Evolutionary conservation across 2,888 invertebrate genomes (phyloP).

Genomic region (Pollenia amentaria): DNA sequence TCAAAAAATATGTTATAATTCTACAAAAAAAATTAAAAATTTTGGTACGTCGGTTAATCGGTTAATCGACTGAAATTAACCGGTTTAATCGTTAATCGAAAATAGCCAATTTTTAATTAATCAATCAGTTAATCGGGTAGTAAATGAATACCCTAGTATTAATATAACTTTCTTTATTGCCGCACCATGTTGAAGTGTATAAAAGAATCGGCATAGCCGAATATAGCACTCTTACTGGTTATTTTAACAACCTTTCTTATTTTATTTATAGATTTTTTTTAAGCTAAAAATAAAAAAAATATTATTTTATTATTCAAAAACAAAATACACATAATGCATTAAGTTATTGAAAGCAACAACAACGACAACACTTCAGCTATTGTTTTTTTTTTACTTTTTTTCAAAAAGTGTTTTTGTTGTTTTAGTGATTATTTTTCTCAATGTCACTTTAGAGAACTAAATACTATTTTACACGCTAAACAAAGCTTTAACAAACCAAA

Average conservation of each 20-base stretch:
- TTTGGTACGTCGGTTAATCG: too few species aligned
- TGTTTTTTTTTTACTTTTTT: constrained; percentile 1
- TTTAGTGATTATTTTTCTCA: constrained; percentile 65
- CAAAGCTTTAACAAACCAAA: constrained; percentile 65
- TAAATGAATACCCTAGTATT: too few species aligned
- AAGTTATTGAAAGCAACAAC: constrained; percentile 53
- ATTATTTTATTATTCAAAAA: constrained; percentile 1
- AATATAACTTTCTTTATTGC: too few species aligned
- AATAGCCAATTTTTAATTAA: too few species aligned
- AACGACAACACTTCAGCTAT: constrained; percentile 36
- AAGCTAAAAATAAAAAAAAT: neutral
- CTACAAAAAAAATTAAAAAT: too few species aligned
- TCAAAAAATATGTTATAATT: too few species aligned
- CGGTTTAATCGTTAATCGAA: too few species aligned
- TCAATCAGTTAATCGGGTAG: too few species aligned
- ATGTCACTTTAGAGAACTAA: constrained; percentile 66
- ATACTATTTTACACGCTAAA: constrained; percentile 70
- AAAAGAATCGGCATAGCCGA: too few species aligned
- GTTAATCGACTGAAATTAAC: too few species aligned
- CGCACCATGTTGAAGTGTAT: too few species aligned
- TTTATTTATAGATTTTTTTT: neutral
- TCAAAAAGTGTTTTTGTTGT: constrained; percentile 28
- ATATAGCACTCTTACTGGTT: neutral
- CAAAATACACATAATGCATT: constrained; percentile 41
- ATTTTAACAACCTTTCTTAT: neutral